Percentiles rank a stretch among this genome's conserved stretches.
These are phyloP conservation scores for Leptopterna dolabrata DNA, from an alignment of 2,888 invertebrate species.

Conservation along the genomic window DNA sequence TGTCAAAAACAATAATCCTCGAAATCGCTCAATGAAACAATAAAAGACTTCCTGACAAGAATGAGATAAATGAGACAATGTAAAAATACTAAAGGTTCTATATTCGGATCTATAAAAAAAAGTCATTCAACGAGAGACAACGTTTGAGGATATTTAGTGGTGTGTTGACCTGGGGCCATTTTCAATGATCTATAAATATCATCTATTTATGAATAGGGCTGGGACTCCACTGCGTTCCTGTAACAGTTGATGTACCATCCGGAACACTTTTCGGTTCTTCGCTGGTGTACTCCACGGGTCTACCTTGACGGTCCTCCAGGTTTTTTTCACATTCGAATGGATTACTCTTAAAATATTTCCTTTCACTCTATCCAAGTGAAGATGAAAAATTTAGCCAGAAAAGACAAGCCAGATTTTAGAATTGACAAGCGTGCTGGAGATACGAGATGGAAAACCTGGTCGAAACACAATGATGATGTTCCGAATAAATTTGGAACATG, in stretches of 20 bases:
- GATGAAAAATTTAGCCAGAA: neutral
- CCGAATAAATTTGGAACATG: too few species aligned
- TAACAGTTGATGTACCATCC: constrained; percentile 32
- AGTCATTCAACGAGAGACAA: neutral
- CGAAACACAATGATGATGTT: neutral
- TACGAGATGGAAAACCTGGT: neutral
- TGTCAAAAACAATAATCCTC: too few species aligned
- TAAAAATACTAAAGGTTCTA: neutral
- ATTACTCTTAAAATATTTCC: neutral
- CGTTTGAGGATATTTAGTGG: neutral
- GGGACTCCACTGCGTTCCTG: constrained; percentile 24
- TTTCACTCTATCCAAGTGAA: neutral
- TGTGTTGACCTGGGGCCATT: constrained; percentile 34
- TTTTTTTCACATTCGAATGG: constrained; percentile 19
- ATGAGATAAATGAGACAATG: too few species aligned
- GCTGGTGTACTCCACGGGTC: neutral
- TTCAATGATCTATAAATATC: constrained; percentile 41
- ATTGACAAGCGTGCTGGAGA: neutral
- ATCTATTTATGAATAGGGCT: constrained; percentile 33
- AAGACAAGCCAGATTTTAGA: too few species aligned
- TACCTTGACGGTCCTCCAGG: neutral
- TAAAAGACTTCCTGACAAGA: too few species aligned
- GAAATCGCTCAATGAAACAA: too few species aligned
- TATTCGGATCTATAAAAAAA: neutral
- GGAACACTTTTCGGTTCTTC: neutral